Evolutionary conservation across 2,888 invertebrate species (phyloP), one percentile per base, ranked within the genome.

Genomic region (Lysandra coridon): DNA sequence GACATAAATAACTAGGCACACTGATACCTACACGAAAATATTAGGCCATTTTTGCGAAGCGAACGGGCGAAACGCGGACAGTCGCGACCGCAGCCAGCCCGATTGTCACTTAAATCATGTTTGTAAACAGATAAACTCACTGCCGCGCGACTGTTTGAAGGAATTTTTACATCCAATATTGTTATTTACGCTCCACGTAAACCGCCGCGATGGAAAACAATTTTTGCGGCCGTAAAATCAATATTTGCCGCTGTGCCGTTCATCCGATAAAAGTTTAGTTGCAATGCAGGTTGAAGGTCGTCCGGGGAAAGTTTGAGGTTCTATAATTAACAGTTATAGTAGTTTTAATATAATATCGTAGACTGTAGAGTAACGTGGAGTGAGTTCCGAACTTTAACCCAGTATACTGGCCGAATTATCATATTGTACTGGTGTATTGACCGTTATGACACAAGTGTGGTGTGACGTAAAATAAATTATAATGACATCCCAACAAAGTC

Each of bases 161-260:
- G 69, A 37, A 69, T 69, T 37, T 37, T 69, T 69, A 69, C 69
- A 69, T 69, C 69, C 69, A 69, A 69, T 69, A 69, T 69, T 69
- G 33, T 69, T 69, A 69, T 69, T 69, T 69, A 69, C 69, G 69
- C 69, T 69, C 69, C 69, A 69, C 69, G 69, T 69, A 17, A 69
- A 69, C 69, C 33, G 69, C 14, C 14, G 69, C 33, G 69, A 5
- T 69, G 69, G 69, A 69, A 69, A 69, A 69, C 69, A 69, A 69
- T 69, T 69, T 69, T 69, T 69, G 33, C 33, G 69, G 33, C 33
- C 33, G 5, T 37, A 69, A 69, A 69, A 69, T 69, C 69, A 69
- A 69, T 69, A 69, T 69, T 69, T 69, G 37, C 69, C 33, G 69
- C 33, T 33, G 12, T 69, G 69, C 33, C 14, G 69, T 69, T 69